Evolutionary conservation across 2,113 vertebrate genomes (phyloP).

Genomic region (Stegastes partitus): DNA sequence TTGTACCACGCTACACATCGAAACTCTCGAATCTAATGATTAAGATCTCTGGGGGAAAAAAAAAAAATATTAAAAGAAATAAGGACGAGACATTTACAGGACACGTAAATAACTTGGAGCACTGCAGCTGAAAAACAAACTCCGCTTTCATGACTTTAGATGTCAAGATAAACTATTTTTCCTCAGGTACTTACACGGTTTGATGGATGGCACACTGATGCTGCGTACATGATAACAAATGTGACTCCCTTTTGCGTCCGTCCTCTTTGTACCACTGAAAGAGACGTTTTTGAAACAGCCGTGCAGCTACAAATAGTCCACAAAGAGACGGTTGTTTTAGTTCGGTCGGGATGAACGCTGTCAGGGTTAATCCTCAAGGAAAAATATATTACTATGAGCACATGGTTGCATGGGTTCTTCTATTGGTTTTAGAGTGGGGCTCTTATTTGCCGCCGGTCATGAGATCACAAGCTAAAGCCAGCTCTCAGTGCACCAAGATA

Average conservation of each 20-base stretch:
- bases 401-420: neutral
- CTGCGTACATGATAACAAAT: constrained; percentile 49
- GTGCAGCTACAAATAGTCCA: constrained; percentile 26
- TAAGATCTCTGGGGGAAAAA: neutral
- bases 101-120: neutral
- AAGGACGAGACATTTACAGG: neutral
- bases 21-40: constrained; percentile 12
- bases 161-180: constrained; percentile 22
- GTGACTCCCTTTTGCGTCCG: constrained; percentile 25
- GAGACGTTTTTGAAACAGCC: constrained; percentile 32
- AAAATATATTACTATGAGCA: neutral
- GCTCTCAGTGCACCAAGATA: constrained; percentile 12
- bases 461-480: constrained; percentile 10
- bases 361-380: constrained; percentile 20
- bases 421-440: constrained; percentile 12
- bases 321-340: constrained; percentile 17
- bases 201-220: constrained; percentile 39
- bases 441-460: constrained; percentile 23
- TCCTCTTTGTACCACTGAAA: constrained; percentile 32
- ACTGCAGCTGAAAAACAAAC: neutral
- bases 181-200: constrained; percentile 35
- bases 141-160: constrained; percentile 23
- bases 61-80: neutral
- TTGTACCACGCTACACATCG: neutral
- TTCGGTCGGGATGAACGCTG: neutral